Evolutionary conservation across 2,797 vertebrate species (phyloP).

Genomic region (Oceanodroma leucorhoa): DNA sequence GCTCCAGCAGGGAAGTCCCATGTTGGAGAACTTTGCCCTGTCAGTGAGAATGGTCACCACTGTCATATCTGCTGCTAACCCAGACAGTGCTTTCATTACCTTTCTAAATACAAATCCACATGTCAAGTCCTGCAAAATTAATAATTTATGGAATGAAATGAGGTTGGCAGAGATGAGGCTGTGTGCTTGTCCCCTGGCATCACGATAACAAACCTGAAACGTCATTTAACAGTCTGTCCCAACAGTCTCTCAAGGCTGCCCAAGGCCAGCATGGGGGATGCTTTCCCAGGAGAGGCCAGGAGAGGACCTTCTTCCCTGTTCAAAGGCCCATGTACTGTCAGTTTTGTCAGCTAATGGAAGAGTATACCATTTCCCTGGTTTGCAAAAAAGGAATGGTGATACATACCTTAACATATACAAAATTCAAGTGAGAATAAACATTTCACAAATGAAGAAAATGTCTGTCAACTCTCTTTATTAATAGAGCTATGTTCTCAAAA

Average conservation of each 20-base stretch:
- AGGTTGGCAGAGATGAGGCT: neutral
- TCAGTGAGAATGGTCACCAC: neutral
- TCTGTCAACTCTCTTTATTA: neutral
- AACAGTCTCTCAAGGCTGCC: accelerated
- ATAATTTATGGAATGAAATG: neutral
- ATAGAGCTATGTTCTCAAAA: neutral
- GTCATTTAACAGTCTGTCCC: neutral
- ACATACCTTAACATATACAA: neutral
- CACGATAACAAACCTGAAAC: neutral
- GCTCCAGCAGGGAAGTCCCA: neutral
- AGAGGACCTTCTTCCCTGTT: neutral
- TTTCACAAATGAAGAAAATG: neutral
- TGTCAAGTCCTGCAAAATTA: neutral
- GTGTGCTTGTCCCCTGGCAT: neutral
- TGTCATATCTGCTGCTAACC: neutral
- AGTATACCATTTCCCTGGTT: neutral
- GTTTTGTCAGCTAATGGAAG: neutral
- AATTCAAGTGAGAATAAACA: neutral
- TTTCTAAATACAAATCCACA: neutral
- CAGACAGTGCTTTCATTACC: neutral
- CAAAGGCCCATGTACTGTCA: neutral
- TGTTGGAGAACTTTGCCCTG: neutral
- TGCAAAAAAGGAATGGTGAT: neutral
- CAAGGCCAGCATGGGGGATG: neutral
- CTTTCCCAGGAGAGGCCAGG: neutral